Percentiles rank a stretch among this genome's conserved stretches.
Evolutionary conservation across 1,140 invertebrate genomes (phyloP).

Genomic region (Calliphora vicina): DNA sequence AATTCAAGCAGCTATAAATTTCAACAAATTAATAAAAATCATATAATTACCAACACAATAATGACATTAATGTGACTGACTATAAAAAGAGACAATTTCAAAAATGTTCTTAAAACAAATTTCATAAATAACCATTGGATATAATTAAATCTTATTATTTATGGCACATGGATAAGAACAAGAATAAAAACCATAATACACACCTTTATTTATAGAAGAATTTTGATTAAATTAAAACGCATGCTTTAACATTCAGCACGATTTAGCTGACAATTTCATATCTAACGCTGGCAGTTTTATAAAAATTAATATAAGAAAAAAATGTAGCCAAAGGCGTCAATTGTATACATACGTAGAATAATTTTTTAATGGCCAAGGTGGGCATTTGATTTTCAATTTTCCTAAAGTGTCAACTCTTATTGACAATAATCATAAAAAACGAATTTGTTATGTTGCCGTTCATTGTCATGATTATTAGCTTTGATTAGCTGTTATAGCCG

Average conservation of each 20-base stretch:
- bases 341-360: background rate
- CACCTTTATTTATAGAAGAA: slow-evolving; percentile 28
- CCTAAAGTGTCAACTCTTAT: slow-evolving; percentile 30
- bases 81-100: background rate
- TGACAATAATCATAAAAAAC: slow-evolving; percentile 34
- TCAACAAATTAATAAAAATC: background rate
- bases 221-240: slow-evolving; percentile 30
- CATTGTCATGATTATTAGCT: slow-evolving; percentile 34
- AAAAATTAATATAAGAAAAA: background rate
- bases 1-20: too few relatives aligned
- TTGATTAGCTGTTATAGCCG: slow-evolving; percentile 30
- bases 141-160: background rate
- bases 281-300: background rate
- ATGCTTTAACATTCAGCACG: slow-evolving; percentile 7
- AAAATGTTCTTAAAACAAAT: background rate
- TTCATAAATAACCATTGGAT: slow-evolving; percentile 9
- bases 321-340: background rate
- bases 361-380: slow-evolving; percentile 13
- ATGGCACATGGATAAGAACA: background rate
- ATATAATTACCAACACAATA: slow-evolving; percentile 2
- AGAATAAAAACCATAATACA: slow-evolving; percentile 16
- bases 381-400: slow-evolving; percentile 23
- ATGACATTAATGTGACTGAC: background rate
- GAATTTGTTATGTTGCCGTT: slow-evolving; percentile 32
- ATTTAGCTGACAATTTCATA: background rate